These are phyloP conservation scores for Pteruthius melanotis DNA, from an alignment of 2,113 vertebrate genomes.

Conservation along the genomic window DNA sequence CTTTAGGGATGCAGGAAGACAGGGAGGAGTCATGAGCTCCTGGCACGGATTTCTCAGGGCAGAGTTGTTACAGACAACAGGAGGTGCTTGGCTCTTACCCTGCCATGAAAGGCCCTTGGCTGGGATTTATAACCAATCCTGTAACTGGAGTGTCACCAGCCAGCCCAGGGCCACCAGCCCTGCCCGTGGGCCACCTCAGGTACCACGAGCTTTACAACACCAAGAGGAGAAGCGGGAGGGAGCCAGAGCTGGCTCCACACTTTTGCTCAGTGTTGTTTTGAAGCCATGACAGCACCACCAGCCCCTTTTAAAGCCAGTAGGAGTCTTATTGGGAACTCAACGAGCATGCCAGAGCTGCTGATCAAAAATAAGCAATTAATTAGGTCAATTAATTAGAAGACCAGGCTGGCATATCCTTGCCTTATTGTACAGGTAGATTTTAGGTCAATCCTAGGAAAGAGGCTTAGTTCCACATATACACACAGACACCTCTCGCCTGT, in stretches of 20 bases:
- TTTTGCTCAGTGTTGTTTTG: not conserved
- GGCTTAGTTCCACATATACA: not conserved
- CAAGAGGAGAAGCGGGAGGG: fast-evolving
- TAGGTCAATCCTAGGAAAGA: not conserved
- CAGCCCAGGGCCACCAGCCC: not conserved
- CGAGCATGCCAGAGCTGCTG: not conserved
- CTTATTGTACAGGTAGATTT: not conserved
- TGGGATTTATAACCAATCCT: not conserved
- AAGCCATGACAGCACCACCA: not conserved
- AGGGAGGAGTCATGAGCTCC: not conserved
- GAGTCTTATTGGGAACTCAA: not conserved
- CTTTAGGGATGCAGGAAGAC: not conserved
- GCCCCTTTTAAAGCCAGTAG: fast-evolving
- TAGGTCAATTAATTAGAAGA: not conserved
- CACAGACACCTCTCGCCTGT: not conserved
- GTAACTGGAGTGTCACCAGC: not conserved
- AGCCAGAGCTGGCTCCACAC: not conserved
- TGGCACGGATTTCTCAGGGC: not conserved
- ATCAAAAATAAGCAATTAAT: not conserved
- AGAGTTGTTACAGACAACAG: not conserved
- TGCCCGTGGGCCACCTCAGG: fast-evolving
- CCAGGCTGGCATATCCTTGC: not conserved
- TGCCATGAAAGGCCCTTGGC: not conserved
- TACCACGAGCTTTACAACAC: not conserved
- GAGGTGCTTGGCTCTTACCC: not conserved